Conservation (phyloP, 2,888 invertebrate genomes). For the Tetragonisca angustula region DNA sequence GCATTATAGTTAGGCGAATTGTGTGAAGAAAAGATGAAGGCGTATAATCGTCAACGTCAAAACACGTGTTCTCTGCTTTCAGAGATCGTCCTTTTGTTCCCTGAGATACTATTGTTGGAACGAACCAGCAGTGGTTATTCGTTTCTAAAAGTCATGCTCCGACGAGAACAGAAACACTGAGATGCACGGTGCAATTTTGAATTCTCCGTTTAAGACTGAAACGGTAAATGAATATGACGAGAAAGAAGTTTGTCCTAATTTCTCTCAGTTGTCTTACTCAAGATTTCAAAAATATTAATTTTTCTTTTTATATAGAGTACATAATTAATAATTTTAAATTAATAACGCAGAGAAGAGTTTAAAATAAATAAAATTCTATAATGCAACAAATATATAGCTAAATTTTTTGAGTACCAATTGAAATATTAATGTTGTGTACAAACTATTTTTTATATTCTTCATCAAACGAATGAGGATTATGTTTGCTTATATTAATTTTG, state of each 20-base stretch:
- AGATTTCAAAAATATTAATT: neutral
- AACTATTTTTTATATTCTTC: neutral
- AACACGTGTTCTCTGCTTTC: conserved; percentile 52
- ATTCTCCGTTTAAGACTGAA: neutral
- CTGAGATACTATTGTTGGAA: conserved; percentile 48
- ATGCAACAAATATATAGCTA: neutral
- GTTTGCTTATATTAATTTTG: neutral
- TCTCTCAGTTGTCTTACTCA: neutral
- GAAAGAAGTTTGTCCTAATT: neutral
- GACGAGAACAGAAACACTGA: conserved; percentile 37
- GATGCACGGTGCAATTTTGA: conserved; percentile 31
- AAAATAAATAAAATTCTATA: neutral
- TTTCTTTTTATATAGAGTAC: no score
- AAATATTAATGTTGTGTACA: neutral
- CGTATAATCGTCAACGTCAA: conserved; percentile 46
- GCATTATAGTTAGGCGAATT: conserved; percentile 16
- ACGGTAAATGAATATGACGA: no score
- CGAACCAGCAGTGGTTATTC: conserved; percentile 35
- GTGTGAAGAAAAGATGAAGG: conserved; percentile 11
- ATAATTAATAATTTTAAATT: neutral
- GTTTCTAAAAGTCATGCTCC: conserved; percentile 50
- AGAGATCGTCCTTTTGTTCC: conserved; percentile 55
- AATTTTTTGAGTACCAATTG: neutral
- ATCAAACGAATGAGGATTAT: no score
- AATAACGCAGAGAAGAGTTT: no score